Conservation (phyloP, 2,888 invertebrate species). For the Drosophila pegasa region DNA sequence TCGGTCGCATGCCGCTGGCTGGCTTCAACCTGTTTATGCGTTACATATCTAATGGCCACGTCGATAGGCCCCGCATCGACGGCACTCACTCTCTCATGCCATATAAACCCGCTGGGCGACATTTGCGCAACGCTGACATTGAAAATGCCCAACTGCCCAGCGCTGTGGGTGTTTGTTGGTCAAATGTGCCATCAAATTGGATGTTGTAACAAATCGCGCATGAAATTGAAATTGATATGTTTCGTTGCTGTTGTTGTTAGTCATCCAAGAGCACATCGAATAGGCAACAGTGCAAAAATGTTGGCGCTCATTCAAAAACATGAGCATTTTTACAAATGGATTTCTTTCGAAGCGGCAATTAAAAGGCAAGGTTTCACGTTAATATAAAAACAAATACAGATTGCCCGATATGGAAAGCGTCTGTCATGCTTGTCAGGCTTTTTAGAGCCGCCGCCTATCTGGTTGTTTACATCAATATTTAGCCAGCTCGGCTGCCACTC, state of each 20-base stretch:
- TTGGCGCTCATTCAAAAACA: slow-evolving; percentile 11
- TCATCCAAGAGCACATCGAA: slow-evolving; percentile 20
- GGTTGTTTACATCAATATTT: slow-evolving; percentile 41
- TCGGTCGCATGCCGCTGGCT: background rate
- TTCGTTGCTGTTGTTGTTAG: background rate
- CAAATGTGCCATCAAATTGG: slow-evolving; percentile 69
- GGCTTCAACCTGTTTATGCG: slow-evolving; percentile 1
- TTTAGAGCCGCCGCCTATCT: slow-evolving; percentile 33
- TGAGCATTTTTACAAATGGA: slow-evolving; percentile 11
- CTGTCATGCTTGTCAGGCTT: slow-evolving; percentile 23
- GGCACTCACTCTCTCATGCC: background rate
- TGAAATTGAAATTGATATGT: slow-evolving; percentile 51
- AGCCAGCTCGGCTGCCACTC: slow-evolving; percentile 4
- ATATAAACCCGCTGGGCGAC: slow-evolving; percentile 48
- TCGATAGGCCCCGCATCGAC: slow-evolving; percentile 5
- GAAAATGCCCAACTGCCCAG: slow-evolving; percentile 65
- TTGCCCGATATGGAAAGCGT: slow-evolving; percentile 6
- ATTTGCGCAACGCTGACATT: slow-evolving; percentile 76
- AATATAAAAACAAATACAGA: slow-evolving; percentile 26
- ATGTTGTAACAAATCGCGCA: slow-evolving; percentile 69
- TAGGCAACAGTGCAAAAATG: slow-evolving; percentile 35
- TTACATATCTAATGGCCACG: slow-evolving; percentile 16
- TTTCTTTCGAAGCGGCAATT: slow-evolving; percentile 48
- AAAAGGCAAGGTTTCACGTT: slow-evolving; percentile 46
- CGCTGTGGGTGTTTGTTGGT: slow-evolving; percentile 64